A percentile compares a stretch with the other conserved stretches of the same genome.
phyloP scores from a whole-genome alignment of 2,888 invertebrate genomes.

The Spilosoma lubricipeda region DNA sequence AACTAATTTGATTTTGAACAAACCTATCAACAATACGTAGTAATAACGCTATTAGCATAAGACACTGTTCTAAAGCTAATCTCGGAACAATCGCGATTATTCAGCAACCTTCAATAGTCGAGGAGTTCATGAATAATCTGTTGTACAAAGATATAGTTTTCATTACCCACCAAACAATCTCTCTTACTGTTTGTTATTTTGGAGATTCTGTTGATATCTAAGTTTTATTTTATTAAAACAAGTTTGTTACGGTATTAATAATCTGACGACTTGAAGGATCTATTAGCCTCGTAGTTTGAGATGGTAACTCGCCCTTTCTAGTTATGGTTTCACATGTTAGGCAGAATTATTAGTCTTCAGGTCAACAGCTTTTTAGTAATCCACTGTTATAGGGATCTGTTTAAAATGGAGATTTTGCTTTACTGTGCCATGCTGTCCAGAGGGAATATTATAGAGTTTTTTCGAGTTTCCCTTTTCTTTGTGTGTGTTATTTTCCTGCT shows the following conservation, averaged over 20 bases:
- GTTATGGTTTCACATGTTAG: no score
- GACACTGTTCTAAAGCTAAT: constrained; percentile 3
- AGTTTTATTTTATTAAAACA: neutral
- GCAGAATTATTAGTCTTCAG: no score
- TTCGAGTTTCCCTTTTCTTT: no score
- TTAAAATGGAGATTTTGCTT: no score
- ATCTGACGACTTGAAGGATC: neutral
- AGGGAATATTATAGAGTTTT: no score
- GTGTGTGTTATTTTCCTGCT: no score
- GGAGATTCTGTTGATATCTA: neutral
- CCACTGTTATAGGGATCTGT: no score
- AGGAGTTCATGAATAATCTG: constrained; percentile 1
- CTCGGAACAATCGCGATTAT: constrained; percentile 1
- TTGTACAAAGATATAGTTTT: constrained; percentile 1
- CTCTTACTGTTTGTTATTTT: neutral
- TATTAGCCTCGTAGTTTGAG: neutral
- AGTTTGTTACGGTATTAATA: neutral
- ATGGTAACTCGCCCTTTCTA: no score
- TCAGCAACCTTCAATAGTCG: neutral
- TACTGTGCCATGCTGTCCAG: no score
- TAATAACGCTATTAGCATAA: constrained; percentile 6
- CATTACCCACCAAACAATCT: constrained; percentile 1
- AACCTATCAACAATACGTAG: neutral
- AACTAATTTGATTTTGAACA: constrained; percentile 19
- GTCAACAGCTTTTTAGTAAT: no score